These are phyloP conservation scores for Chrysolina americana DNA, from an alignment of 2,888 invertebrate species.

Conservation along the genomic window DNA sequence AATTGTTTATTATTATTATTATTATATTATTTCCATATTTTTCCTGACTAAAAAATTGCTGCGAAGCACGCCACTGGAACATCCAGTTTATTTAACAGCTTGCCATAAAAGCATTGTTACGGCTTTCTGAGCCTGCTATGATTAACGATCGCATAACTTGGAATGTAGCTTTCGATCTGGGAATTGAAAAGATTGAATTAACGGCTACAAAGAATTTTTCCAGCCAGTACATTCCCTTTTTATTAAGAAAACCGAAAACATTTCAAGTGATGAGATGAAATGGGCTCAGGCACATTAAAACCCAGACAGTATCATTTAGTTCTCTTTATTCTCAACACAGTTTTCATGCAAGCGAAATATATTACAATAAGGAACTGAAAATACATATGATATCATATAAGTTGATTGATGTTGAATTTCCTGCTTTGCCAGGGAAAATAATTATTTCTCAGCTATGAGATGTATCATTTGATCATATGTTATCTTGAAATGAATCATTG, in stretches of 20 bases:
- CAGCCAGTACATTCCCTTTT: not conserved
- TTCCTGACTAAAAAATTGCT: not conserved
- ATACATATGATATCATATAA: too few species aligned
- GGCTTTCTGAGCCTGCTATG: not conserved
- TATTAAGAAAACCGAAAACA: not conserved
- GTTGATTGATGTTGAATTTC: too few species aligned
- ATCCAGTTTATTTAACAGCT: not conserved
- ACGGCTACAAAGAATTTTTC: not conserved
- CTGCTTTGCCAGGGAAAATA: too few species aligned
- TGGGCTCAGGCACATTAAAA: not conserved
- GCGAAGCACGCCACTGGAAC: constrained; percentile 8
- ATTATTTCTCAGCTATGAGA: too few species aligned
- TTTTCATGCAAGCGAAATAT: too few species aligned
- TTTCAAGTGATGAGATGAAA: constrained; percentile 2
- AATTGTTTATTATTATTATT: too few species aligned
- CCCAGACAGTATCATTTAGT: not conserved
- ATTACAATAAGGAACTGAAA: too few species aligned
- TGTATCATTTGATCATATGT: too few species aligned
- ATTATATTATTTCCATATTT: not conserved
- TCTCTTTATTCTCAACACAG: not conserved
- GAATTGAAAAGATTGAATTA: not conserved
- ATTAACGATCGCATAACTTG: not conserved
- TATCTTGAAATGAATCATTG: too few species aligned
- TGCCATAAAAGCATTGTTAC: not conserved
- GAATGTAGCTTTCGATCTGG: not conserved